Percentiles rank a stretch among this genome's conserved stretches.
These are phyloP conservation scores for Drymodes brunneopygia DNA, from an alignment of 2,113 vertebrate species.

Conservation along the genomic window DNA sequence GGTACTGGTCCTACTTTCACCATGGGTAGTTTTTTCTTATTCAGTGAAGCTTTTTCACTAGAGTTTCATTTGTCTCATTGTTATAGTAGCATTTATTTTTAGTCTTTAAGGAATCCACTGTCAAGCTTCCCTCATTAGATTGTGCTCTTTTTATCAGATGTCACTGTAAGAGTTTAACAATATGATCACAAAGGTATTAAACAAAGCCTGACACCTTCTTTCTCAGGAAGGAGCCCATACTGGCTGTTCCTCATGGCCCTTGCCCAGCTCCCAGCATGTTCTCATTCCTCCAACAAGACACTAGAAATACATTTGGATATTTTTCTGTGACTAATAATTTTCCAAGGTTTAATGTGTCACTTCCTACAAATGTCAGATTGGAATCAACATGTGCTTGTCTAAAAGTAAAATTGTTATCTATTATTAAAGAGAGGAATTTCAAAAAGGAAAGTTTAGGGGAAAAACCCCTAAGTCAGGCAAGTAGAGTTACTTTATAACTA, in stretches of 20 bases:
- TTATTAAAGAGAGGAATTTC: not conserved
- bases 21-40: not conserved
- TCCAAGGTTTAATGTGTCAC: not conserved
- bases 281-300: not conserved
- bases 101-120: not conserved
- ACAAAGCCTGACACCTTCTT: not conserved
- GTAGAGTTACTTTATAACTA: not conserved
- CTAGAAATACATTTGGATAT: not conserved
- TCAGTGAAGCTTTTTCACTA: not conserved
- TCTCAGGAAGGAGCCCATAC: not conserved
- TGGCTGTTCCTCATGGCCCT: not conserved
- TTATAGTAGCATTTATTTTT: not conserved
- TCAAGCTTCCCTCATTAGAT: not conserved
- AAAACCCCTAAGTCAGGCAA: accelerated
- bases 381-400: not conserved
- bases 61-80: not conserved
- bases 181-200: not conserved
- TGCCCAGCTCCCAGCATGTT: not conserved
- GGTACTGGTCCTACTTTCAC: not conserved
- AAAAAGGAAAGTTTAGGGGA: not conserved
- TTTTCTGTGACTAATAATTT: not conserved
- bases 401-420: not conserved
- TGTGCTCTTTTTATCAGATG: not conserved
- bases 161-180: not conserved
- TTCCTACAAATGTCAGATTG: not conserved